Evolutionary conservation across 2,113 vertebrate genomes (phyloP).

Genomic region (Xiphorhynchus elegans): DNA sequence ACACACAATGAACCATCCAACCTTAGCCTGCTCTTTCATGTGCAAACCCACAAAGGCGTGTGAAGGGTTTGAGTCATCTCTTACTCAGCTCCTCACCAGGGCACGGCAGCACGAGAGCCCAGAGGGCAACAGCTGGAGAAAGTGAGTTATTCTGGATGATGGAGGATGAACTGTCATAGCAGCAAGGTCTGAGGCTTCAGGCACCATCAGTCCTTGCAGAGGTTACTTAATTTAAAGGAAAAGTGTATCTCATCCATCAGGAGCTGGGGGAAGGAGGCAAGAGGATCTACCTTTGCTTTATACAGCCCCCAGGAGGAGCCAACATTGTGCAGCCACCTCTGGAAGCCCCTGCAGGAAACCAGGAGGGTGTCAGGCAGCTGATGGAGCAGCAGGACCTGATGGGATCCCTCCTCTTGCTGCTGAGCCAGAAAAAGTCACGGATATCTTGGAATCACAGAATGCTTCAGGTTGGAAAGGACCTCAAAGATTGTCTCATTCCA

Average conservation of each 20-base stretch:
- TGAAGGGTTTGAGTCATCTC: not conserved
- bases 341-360: not conserved
- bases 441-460: not conserved
- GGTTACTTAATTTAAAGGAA: not conserved
- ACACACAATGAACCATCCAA: not conserved
- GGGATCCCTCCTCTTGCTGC: not conserved
- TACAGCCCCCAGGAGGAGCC: not conserved
- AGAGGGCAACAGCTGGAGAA: not conserved
- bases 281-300: not conserved
- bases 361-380: accelerated
- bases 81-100: not conserved
- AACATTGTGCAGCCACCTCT: not conserved
- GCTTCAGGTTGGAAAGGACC: not conserved
- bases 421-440: not conserved
- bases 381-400: not conserved
- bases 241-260: not conserved
- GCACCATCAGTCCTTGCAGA: not conserved
- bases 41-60: not conserved
- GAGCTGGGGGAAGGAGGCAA: not conserved
- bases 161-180: not conserved
- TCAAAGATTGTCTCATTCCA: accelerated
- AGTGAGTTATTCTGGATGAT: not conserved
- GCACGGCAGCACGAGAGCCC: not conserved
- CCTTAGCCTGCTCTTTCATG: not conserved
- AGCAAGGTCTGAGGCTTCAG: not conserved